phyloP scores from a whole-genome alignment of 2,113 vertebrate species.

The Caracal caracal region DNA sequence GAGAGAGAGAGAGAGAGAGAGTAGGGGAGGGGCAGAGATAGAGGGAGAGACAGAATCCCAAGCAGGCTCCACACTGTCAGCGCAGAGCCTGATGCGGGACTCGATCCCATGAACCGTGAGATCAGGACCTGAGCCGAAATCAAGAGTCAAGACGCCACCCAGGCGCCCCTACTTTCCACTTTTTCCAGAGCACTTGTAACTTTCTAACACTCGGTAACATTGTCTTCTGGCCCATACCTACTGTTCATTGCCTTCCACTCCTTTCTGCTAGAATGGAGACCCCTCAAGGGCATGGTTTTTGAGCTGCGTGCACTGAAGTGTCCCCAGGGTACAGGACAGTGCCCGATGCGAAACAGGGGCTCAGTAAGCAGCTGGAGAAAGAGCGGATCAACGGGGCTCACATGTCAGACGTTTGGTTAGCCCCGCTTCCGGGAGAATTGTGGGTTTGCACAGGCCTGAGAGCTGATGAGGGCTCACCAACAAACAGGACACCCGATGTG shows the following conservation, averaged over 20 bases:
- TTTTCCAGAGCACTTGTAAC: not conserved
- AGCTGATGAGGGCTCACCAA: not conserved
- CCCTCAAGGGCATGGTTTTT: not conserved
- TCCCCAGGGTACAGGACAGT: not conserved
- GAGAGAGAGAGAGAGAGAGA: too few species aligned
- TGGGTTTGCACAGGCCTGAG: not conserved
- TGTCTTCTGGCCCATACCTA: not conserved
- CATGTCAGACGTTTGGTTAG: not conserved
- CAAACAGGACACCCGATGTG: not conserved
- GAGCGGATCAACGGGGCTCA: not conserved
- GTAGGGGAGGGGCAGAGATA: too few species aligned
- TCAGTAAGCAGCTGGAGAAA: not conserved
- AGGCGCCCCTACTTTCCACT: too few species aligned
- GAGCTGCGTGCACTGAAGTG: not conserved
- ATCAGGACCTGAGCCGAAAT: too few species aligned
- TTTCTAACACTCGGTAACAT: not conserved
- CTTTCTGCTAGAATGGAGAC: not conserved
- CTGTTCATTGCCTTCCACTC: not conserved
- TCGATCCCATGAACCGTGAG: too few species aligned
- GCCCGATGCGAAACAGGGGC: not conserved
- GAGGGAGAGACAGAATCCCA: too few species aligned
- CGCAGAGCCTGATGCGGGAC: too few species aligned
- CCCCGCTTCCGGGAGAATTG: not conserved
- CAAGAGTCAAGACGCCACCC: too few species aligned
- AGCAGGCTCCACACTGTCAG: too few species aligned